Evolutionary conservation across 2,888 invertebrate genomes (phyloP), one percentile per base, ranked within the genome.

Genomic region (Thelaira solivaga): DNA sequence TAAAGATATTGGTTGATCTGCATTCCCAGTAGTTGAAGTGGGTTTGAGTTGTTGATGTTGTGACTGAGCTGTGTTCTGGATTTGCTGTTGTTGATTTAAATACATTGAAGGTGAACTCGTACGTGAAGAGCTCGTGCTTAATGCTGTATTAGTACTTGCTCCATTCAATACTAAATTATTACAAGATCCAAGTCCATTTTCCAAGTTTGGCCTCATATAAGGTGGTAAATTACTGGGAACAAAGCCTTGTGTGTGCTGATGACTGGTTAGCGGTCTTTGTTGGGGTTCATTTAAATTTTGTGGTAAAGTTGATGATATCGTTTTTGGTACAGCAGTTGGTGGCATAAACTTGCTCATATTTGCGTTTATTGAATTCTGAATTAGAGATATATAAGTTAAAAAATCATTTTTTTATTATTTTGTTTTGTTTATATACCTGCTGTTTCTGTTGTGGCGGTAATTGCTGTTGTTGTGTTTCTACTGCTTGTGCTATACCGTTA

Each of bases 121-220:
- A 53, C 89, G 83, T 4, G 89, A 89, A 34, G 89, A 89, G 41
- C 86, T 85, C 29, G 84, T 82, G 80, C 89, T 81, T 43, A 62
- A 61, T 59, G 69, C 41, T 16, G 55, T 34, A 55, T 65, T 20
- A 68, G 81, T 34, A 13, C 83, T 83, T 47, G 84, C 85, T 64
- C 81, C 86, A 65, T 86, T 87, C 51, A 86, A 85, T 11, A 82
- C 83, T 7, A 83, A 36, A 18, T 59, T 74, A 29, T 31, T 61
- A 1, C 68, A 55, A 26, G 39, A 43, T 8, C 36, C n/a, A 34
- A 83, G 81, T 18, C 84, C 84, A 75, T 84, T 86, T 4, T 79
- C 57, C 41, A 80, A 72, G 2, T 83, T 74, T 4, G 84, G 84
- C 64, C 86, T 83, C 71, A 86, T 69, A 80, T 86, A 84, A 2